Evolutionary conservation across 2,797 vertebrate species (phyloP).

Genomic region (Gouania willdenowi): DNA sequence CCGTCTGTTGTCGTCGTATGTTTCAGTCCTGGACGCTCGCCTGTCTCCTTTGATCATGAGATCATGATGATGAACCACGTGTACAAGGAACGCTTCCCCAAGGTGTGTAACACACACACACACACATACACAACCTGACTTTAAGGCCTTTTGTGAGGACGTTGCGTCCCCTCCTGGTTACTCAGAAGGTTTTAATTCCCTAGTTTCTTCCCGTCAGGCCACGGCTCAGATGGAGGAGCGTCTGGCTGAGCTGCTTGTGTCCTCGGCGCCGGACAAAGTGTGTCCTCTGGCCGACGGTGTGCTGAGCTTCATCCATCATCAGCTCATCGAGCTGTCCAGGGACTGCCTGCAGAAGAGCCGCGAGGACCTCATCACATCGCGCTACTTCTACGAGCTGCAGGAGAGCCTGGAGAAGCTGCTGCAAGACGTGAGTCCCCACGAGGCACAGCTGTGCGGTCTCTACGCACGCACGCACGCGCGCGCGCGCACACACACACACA

Average conservation of each 20-base stretch:
- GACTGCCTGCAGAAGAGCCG: constrained; percentile 94
- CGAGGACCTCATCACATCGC: constrained; percentile 91
- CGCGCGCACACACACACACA: too few species aligned
- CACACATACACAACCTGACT: not conserved
- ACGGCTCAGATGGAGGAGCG: constrained; percentile 97
- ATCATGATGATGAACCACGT: constrained; percentile 99
- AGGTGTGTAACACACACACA: constrained; percentile 74
- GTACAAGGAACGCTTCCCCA: constrained; percentile 98
- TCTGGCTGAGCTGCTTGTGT: constrained; percentile 86
- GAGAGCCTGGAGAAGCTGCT: constrained; percentile 96
- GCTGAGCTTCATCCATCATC: constrained; percentile 96
- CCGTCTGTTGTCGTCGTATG: too few species aligned
- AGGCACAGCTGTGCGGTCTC: too few species aligned
- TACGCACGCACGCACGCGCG: too few species aligned
- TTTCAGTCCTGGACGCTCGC: constrained; percentile 90
- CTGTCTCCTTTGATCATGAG: constrained; percentile 94
- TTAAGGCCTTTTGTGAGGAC: too few species aligned
- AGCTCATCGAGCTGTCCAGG: constrained; percentile 93
- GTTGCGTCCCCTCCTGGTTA: too few species aligned
- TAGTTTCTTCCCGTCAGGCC: constrained; percentile 68
- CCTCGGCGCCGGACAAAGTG: constrained; percentile 83
- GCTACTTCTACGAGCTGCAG: constrained; percentile 96
- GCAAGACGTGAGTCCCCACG: constrained; percentile 81
- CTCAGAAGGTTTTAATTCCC: too few species aligned
- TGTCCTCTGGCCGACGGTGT: constrained; percentile 90